These are phyloP conservation scores for Colossoma macropomum DNA, from an alignment of 2,113 vertebrate species.

Conservation along the genomic window DNA sequence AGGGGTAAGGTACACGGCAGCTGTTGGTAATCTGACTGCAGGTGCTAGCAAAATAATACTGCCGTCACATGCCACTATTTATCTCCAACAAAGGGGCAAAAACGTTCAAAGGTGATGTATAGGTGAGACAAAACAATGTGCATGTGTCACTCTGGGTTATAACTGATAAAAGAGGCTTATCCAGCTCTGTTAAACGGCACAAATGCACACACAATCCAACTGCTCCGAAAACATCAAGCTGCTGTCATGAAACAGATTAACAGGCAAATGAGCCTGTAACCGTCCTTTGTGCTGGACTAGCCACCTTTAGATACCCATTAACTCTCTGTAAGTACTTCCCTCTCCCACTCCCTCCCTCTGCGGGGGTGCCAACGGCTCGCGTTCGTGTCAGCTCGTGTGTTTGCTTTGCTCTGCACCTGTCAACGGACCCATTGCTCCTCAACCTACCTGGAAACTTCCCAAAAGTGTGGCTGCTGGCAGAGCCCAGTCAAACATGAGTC, in stretches of 20 bases:
- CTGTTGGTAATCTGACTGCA: conserved; percentile 28
- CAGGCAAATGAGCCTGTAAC: conserved; percentile 36
- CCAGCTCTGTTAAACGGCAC: background rate
- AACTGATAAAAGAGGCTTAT: background rate
- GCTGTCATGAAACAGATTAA: conserved; percentile 34
- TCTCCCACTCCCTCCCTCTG: conserved; percentile 2
- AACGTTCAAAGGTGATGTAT: conserved; percentile 8
- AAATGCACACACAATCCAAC: background rate
- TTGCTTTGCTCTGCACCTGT: conserved; percentile 41
- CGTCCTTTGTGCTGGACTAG: conserved; percentile 5
- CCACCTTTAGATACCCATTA: conserved; percentile 16
- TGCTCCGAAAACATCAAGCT: background rate
- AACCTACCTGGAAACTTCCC: conserved; percentile 40
- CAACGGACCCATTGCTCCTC: conserved; percentile 22
- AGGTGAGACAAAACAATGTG: background rate
- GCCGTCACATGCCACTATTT: conserved; percentile 10
- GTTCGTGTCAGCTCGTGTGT: conserved; percentile 12
- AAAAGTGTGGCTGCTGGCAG: conserved; percentile 24
- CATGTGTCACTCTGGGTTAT: background rate
- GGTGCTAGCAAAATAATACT: background rate
- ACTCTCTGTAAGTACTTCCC: conserved; percentile 14
- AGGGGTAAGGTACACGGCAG: conserved; percentile 27
- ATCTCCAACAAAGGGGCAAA: conserved; percentile 6
- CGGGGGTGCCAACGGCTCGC: background rate
- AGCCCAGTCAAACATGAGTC: background rate